phyloP scores from a whole-genome alignment of 2,113 vertebrate species.

The Odontesthes bonariensis region DNA sequence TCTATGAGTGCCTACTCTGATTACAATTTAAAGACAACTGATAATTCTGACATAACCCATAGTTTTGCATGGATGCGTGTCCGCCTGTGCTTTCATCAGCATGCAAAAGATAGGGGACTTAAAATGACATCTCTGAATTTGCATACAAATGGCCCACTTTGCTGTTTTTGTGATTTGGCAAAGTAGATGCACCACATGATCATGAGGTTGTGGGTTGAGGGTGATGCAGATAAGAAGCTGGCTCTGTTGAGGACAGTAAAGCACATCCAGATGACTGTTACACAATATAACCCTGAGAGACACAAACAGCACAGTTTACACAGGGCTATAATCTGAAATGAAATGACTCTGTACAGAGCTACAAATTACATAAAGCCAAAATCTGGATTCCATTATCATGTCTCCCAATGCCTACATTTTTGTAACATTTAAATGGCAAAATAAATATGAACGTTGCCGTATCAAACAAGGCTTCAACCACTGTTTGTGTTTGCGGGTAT shows the following conservation, averaged over 20 bases:
- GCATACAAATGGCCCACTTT: constrained; percentile 64
- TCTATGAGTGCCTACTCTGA: neutral
- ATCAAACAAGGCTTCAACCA: constrained; percentile 78
- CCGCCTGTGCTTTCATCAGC: constrained; percentile 36
- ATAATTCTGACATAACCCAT: constrained; percentile 12
- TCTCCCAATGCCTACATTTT: constrained; percentile 80
- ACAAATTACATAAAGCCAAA: constrained; percentile 84
- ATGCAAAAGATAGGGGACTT: constrained; percentile 49
- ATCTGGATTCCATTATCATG: constrained; percentile 83
- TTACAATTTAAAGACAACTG: constrained; percentile 25
- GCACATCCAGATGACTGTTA: constrained; percentile 81
- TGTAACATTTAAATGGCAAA: constrained; percentile 80
- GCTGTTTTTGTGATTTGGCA: constrained; percentile 57
- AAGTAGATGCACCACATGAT: constrained; percentile 68
- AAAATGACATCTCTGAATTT: constrained; percentile 54
- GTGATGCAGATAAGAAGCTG: constrained; percentile 69
- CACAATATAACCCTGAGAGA: constrained; percentile 67
- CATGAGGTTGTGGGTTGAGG: constrained; percentile 62
- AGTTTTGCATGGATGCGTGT: constrained; percentile 36
- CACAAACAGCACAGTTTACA: constrained; percentile 73
- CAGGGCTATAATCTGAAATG: constrained; percentile 79
- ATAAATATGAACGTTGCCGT: constrained; percentile 78
- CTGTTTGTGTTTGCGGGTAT: constrained; percentile 82
- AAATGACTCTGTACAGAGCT: constrained; percentile 79
- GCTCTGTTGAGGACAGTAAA: constrained; percentile 76